Base-by-base conservation (phyloP, 2,797 vertebrate genomes). In the Anas capensis region DNA sequence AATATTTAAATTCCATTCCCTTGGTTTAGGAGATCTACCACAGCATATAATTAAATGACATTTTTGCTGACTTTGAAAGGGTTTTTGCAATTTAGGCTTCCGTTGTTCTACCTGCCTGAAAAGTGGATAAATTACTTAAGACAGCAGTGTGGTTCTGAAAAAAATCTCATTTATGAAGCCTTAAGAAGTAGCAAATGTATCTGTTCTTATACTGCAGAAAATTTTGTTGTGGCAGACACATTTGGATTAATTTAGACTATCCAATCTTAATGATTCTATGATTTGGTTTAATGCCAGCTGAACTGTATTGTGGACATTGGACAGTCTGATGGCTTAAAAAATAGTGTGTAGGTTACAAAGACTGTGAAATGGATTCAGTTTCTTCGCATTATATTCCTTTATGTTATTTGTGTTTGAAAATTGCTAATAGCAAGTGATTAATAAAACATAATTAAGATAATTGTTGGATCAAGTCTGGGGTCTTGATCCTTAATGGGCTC, bases 221-320 rank as follows among this genome's bases (percentile, higher is more conserved):
- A 5, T 2, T 68, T 73, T 77, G 40, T 78, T 2, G 1, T 27
- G 75, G 20, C 58, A 78, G n/a, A 26, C 38, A 40, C 26, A 12
- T 71, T 85, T n/a, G 31, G 36, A 15, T 96, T 57, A 72, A 70
- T 92, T 94, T 48, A 33, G 4, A 36, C 66, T 34, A 24, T 13
- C 12, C 48, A 49, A 5, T 24, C 48, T 49, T 49, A 49, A 49
- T 24, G 48, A 49, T 49, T 49, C 48, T 49, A 24, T 49, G 48
- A 49, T 89, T 93, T 85, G 76, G 53, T 72, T 81, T 83, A 91
- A 57, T 86, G 42, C 14, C 42, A 76, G n/a, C 34, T 80, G 71
- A 65, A 18, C 79, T 7, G 1, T 53, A 26, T 5, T 29, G 9
- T 0, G 34, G 76, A 27, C 14, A 1, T 2, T 17, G 49, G 20